Evolutionary conservation across 2,113 vertebrate species (phyloP).

Genomic region (Azemiops feae): DNA sequence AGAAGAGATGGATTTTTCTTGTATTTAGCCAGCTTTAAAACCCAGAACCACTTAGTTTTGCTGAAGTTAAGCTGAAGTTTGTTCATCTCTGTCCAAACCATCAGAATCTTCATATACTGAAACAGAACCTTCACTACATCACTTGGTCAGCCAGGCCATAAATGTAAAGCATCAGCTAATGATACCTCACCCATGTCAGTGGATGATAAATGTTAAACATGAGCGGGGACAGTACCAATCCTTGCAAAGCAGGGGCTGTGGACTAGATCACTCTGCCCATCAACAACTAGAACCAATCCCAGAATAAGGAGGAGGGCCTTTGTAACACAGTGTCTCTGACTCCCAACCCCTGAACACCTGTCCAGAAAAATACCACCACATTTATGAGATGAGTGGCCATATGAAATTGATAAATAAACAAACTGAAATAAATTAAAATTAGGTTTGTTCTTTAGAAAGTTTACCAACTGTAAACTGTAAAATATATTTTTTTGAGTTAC

Average conservation of each 20-base stretch:
- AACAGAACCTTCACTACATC: background rate
- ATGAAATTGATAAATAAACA: background rate
- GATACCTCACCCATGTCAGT: background rate
- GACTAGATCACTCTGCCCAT: background rate
- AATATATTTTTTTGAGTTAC: background rate
- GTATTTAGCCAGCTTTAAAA: background rate
- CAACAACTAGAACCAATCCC: background rate
- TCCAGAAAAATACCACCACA: background rate
- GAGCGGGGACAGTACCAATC: background rate
- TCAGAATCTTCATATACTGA: background rate
- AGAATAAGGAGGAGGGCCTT: background rate
- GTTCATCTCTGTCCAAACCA: background rate
- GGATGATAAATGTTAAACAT: background rate
- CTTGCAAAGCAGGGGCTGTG: background rate
- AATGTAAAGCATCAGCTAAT: background rate
- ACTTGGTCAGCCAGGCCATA: background rate
- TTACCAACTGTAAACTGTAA: background rate
- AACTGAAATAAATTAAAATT: background rate
- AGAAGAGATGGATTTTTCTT: background rate
- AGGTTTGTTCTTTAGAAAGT: background rate
- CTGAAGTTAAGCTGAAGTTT: background rate
- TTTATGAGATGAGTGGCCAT: background rate
- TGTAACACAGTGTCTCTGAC: background rate
- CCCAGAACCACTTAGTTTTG: background rate
- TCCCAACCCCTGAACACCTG: background rate